Evolutionary conservation across 2,797 vertebrate genomes (phyloP).

Genomic region (Allobates femoralis): DNA sequence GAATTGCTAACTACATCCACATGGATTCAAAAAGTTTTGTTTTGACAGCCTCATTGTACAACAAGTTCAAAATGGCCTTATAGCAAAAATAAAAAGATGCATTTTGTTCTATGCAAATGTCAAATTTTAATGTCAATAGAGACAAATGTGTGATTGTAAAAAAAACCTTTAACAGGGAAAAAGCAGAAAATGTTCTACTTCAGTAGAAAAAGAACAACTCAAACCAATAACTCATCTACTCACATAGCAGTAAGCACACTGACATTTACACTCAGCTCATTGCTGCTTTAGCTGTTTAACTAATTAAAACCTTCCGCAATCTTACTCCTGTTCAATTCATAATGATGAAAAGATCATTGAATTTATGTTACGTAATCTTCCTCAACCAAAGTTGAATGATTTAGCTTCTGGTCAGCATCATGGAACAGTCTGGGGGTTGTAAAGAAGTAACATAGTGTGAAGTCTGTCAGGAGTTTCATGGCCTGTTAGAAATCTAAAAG

Average conservation of each 20-base stretch:
- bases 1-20: neutral
- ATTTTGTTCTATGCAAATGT: neutral
- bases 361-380: neutral
- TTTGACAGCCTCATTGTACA: neutral
- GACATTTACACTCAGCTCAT: neutral
- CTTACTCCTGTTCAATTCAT: constrained; percentile 41
- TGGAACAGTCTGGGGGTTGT: neutral
- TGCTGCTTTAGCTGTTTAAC: constrained; percentile 14
- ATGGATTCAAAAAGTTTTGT: neutral
- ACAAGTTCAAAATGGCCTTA: neutral
- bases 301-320: constrained; percentile 66
- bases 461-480: neutral
- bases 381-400: neutral
- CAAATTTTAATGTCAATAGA: neutral
- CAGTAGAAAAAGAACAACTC: neutral
- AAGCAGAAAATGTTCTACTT: neutral
- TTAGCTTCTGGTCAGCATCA: neutral
- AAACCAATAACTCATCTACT: neutral
- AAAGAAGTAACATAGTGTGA: neutral
- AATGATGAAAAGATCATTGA: constrained; percentile 12
- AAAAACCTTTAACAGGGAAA: neutral
- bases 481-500: neutral
- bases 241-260: neutral
- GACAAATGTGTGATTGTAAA: neutral
- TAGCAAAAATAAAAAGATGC: neutral